Evolutionary conservation across 2,888 invertebrate genomes (phyloP), one percentile per base, ranked within the genome.

Genomic region (Ormyrus pomaceus): DNA sequence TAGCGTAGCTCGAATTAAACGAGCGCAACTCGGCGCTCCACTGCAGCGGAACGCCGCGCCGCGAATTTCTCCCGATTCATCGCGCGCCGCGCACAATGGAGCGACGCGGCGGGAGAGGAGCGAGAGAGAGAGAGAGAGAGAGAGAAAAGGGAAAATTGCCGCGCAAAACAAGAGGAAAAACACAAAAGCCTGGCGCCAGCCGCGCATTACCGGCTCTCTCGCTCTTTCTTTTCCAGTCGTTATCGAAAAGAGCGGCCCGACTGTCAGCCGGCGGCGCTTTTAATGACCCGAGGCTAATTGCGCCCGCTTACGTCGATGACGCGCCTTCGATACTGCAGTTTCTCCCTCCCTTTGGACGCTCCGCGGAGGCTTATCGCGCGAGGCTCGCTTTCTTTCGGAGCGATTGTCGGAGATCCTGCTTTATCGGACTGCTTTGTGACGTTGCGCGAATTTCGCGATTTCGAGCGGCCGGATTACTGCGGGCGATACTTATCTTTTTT

Each of bases 271-370:
- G 50, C 34, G 13, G 6, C 70, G 68, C 45, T 78, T 68, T 71
- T 78, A 81, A 84, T 83, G 83, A 83, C 66, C 76, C 81, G 72
- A 46, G 45, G 80, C 80, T 84, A 83, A 83, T 83, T 84, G 77
- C 78, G 55, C 10, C 53, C 75, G 80, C 81, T 84, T 83, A 69
- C 65, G 80, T 34, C 77, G 69, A 83, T 82, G 79, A 82, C 82
- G 80, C 13, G 19, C n/a, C 55, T 69, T 61, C 45, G 13, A 45
- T 19, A 5, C 62, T 51, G 6, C 19, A 34, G 10, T 58, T 51
- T 45, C n/a, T 1, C 6, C 11, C 50, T 34, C n/a, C 19, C 34
- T 34, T 4, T 34, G 34, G 3, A 34, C 34, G 34, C 34, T 34
- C 4, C 2, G 34, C 2, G 2, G 34, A 34, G 34, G 34, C 34